A percentile compares a stretch with the other conserved stretches of the same genome.
Evolutionary conservation across 2,797 vertebrate species (phyloP).

Genomic region (Gambelia wislizenii): DNA sequence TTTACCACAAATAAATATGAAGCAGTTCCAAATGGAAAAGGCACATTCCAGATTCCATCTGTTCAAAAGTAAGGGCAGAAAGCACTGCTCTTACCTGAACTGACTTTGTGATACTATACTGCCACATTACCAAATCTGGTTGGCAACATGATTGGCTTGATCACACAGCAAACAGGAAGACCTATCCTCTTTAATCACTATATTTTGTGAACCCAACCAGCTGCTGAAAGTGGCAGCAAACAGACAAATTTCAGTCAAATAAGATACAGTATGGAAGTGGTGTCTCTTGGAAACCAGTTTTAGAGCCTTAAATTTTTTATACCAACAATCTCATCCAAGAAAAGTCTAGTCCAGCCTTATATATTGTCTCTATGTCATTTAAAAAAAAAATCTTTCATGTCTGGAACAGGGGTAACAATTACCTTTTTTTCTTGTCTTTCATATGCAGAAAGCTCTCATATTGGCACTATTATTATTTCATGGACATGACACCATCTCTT

Average conservation of each 20-base stretch:
- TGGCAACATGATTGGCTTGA: not conserved
- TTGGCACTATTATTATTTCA: no score
- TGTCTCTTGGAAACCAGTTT: not conserved
- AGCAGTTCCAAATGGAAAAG: not conserved
- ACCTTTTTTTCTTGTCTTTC: not conserved
- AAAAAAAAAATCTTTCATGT: not conserved
- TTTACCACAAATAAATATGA: not conserved
- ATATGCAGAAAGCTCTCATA: not conserved
- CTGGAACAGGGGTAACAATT: not conserved
- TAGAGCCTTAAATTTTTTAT: not conserved
- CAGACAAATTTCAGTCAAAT: not conserved
- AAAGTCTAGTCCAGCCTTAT: not conserved
- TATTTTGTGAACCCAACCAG: not conserved
- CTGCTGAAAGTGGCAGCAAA: not conserved
- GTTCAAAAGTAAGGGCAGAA: not conserved
- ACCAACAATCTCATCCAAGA: not conserved
- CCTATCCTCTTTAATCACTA: not conserved
- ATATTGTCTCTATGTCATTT: not conserved
- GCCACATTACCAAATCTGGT: not conserved
- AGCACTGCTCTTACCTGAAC: not conserved
- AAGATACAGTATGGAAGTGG: not conserved
- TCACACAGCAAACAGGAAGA: not conserved
- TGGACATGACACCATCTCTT: not conserved
- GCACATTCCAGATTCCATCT: no score
- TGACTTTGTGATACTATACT: not conserved